Evolutionary conservation across 1,140 invertebrate genomes (phyloP).

Genomic region (Bombus impatiens): DNA sequence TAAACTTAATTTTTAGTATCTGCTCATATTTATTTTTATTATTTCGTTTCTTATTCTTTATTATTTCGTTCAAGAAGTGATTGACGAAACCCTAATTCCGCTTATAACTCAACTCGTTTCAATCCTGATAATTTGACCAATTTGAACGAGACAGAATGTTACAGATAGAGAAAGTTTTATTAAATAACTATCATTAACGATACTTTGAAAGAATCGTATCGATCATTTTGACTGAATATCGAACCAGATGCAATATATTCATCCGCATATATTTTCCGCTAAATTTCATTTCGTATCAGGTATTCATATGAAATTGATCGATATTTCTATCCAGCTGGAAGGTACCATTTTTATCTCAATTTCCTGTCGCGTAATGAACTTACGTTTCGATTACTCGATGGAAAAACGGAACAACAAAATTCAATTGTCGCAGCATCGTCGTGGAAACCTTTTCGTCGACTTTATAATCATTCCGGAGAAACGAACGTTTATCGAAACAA

Average conservation of each 20-base stretch:
- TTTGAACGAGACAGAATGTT: too few species aligned
- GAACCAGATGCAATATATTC: neutral
- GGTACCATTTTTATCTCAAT: neutral
- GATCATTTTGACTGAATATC: neutral
- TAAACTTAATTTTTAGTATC: too few species aligned
- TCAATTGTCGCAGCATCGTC: neutral
- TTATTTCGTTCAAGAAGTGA: too few species aligned
- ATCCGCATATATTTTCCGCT: neutral
- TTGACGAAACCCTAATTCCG: too few species aligned
- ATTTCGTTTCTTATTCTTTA: too few species aligned
- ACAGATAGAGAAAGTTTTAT: too few species aligned
- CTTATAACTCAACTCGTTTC: too few species aligned
- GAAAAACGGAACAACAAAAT: conserved; percentile 2
- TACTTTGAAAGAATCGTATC: neutral
- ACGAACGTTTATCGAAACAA: conserved; percentile 53
- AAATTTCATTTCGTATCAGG: neutral
- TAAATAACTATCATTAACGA: neutral
- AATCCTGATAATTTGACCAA: too few species aligned
- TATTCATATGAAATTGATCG: neutral
- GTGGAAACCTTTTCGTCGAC: neutral
- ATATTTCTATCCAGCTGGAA: neutral
- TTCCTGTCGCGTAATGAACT: neutral
- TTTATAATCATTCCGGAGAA: conserved; percentile 15
- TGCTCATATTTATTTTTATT: too few species aligned
- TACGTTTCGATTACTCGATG: neutral